phyloP scores from a whole-genome alignment of 1,140 invertebrate genomes.

The Trichogramma pretiosum region DNA sequence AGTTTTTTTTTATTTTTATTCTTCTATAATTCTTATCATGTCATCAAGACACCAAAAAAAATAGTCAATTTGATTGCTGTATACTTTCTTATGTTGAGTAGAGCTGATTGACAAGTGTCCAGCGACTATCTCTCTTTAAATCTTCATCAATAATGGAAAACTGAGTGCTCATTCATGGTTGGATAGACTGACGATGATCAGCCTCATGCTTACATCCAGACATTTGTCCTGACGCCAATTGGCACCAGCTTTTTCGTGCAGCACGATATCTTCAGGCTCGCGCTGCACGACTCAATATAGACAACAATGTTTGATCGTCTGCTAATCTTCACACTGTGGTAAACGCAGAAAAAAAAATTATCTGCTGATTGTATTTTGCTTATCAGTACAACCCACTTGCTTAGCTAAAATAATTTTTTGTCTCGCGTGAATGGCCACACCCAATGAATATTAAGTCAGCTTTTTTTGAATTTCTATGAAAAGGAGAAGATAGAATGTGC shows the following conservation, averaged over 20 bases:
- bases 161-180: slow-evolving; percentile 39
- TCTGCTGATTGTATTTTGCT: too few species aligned
- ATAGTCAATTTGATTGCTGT: slow-evolving; percentile 9
- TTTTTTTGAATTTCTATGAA: too few species aligned
- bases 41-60: slow-evolving; percentile 6
- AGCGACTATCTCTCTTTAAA: slow-evolving; percentile 27
- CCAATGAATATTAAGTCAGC: too few species aligned
- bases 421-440: too few species aligned
- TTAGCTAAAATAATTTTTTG: too few species aligned
- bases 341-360: too few species aligned
- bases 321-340: slow-evolving; percentile 29
- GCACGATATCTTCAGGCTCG: slow-evolving; percentile 84
- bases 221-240: slow-evolving; percentile 82
- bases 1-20: slow-evolving; percentile 2
- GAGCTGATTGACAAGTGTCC: slow-evolving; percentile 28
- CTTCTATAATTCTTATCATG: not conserved
- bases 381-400: too few species aligned
- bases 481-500: too few species aligned
- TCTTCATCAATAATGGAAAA: slow-evolving; percentile 25
- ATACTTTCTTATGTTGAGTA: slow-evolving; percentile 13
- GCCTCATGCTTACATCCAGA: slow-evolving; percentile 83
- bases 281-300: slow-evolving; percentile 66
- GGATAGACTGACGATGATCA: slow-evolving; percentile 83
- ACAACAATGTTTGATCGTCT: slow-evolving; percentile 28
- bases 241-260: slow-evolving; percentile 80